phyloP scores from a whole-genome alignment of 1,140 invertebrate genomes.

The Eumeta japonica region DNA sequence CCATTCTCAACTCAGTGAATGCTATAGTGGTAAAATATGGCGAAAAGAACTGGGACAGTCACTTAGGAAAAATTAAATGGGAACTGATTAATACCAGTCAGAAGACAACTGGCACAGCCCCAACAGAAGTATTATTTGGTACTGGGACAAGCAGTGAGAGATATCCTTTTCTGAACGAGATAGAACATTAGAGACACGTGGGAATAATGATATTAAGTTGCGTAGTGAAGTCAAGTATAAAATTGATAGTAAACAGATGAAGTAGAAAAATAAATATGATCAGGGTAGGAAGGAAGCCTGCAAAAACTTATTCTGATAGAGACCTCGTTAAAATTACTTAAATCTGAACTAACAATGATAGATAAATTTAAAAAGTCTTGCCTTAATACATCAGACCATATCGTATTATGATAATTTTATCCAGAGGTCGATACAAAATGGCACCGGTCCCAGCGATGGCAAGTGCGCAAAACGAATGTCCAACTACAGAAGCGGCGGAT shows the following conservation, averaged over 20 bases:
- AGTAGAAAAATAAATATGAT: conserved; percentile 5
- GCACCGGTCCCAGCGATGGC: conserved; percentile 1
- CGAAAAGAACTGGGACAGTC: conserved; percentile 8
- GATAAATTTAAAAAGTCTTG: conserved; percentile 5
- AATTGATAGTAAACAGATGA: conserved; percentile 3
- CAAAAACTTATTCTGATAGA: conserved; percentile 1
- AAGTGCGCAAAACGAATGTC: conserved; percentile 1
- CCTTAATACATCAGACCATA: conserved; percentile 4
- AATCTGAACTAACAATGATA: neutral
- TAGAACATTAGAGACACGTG: conserved; percentile 1
- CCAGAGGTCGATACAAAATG: conserved; percentile 3
- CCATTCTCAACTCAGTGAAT: conserved; percentile 6
- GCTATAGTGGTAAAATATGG: conserved; percentile 1
- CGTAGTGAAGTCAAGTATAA: conserved; percentile 4
- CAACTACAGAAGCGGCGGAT: conserved; percentile 5
- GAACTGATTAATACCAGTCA: conserved; percentile 8
- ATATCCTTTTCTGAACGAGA: conserved; percentile 5
- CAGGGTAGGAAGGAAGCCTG: neutral
- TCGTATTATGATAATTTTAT: conserved; percentile 3
- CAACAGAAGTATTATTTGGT: conserved; percentile 7
- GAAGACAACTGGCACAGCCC: conserved; percentile 5
- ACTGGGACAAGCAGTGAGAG: conserved; percentile 2
- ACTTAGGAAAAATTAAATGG: conserved; percentile 7
- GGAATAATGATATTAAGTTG: neutral
- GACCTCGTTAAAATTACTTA: conserved; percentile 7